Evolutionary conservation across 2,113 vertebrate species (phyloP).

Genomic region (Platycercus adscitus): DNA sequence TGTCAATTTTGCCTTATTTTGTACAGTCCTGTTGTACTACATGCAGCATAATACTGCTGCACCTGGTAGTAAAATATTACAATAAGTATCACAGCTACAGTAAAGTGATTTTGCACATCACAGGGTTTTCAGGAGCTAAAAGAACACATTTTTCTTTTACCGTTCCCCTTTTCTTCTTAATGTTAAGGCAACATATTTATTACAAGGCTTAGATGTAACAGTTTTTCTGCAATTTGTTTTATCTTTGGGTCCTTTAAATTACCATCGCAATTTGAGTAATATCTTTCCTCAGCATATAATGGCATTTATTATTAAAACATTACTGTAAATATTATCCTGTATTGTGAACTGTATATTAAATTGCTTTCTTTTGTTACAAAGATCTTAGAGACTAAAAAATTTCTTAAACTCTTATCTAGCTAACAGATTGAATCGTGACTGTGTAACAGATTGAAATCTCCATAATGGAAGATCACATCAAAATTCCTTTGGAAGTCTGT

Average conservation of each 20-base stretch:
- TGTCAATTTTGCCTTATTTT: background rate
- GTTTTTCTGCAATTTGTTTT: background rate
- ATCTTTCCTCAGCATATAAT: background rate
- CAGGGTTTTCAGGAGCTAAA: background rate
- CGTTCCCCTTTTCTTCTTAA: background rate
- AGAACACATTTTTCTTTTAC: background rate
- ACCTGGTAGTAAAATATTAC: background rate
- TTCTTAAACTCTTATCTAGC: conserved; percentile 15
- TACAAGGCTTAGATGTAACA: background rate
- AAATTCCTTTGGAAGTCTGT: conserved; percentile 42
- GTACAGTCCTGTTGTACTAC: background rate
- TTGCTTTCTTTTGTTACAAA: background rate
- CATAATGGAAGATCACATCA: conserved; percentile 51
- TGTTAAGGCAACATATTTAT: background rate
- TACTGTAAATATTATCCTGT: background rate
- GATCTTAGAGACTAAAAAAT: conserved; percentile 14
- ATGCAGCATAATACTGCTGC: background rate
- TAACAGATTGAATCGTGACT: conserved; percentile 55
- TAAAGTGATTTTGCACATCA: background rate
- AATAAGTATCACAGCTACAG: background rate
- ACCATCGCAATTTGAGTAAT: background rate
- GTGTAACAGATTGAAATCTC: conserved; percentile 66
- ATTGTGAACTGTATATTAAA: background rate
- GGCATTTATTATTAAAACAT: background rate
- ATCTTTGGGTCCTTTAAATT: background rate